Evolutionary conservation across 2,888 invertebrate genomes (phyloP), one percentile per base, ranked within the genome.

Genomic region (Metalampra italica): DNA sequence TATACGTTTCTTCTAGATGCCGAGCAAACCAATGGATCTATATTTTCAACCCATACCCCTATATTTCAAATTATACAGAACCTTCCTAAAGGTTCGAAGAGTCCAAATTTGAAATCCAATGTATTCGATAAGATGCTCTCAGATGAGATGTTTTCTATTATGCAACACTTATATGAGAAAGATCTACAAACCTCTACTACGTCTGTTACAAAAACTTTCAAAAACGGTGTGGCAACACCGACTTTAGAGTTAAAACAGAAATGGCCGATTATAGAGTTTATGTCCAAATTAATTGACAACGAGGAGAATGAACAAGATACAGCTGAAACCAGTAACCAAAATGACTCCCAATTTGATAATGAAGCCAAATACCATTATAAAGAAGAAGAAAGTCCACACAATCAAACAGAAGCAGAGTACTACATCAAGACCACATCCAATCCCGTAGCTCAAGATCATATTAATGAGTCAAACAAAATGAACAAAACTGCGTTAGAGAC

Each of bases 81-180:
- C 54, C 44, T 60, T 37, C 60, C 66, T 34, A 60, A 53, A 30
- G n/a, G n/a, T n/a, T 48, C 48, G 3, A 59, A 58, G 46, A 60
- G 39, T 14, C 51, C 58, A 34, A 74, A 82, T 59, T 70, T 78
- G 29, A 80, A 78, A 66, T 70, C 64, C 0, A 79, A 83, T 49
- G 54, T 72, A 1, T 78, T 80, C 44, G 81, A 82, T 47, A 81
- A 78, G 71, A 78, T 78, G 74, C 59, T 82, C 11, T 77, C 77
- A 3, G 75, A 86, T 44, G 81, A 85, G 63, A 79, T 83, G 73
- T 59, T 78, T 34, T 75, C 71, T n/a, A 71, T 78, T 14, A 79
- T 82, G 49, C 70, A 78, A 46, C 68, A 71, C 43, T 66, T 76
- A 38, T 66, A 75, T 42, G 71, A 72, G 51, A 75, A 71, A 56